These are phyloP conservation scores for Galaxias olidus DNA, from an alignment of 2,797 vertebrate genomes.

Conservation along the genomic window DNA sequence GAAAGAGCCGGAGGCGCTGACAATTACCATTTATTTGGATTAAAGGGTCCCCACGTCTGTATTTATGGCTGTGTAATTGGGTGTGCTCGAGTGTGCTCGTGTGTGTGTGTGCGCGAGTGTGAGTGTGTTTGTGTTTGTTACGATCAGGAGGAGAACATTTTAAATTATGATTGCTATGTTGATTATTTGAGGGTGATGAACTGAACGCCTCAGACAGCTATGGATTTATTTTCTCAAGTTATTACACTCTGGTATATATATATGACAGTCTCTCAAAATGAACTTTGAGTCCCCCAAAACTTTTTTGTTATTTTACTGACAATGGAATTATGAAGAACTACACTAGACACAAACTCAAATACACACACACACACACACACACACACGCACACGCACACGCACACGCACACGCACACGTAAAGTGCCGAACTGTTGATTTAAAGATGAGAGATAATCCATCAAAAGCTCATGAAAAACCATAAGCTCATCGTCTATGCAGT, in stretches of 20 bases:
- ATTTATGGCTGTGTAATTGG: no score
- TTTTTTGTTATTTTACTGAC: not conserved
- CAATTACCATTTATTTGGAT: not conserved
- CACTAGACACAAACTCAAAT: not conserved
- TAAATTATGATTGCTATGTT: slow-evolving; percentile 49
- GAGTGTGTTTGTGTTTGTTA: slow-evolving; percentile 4
- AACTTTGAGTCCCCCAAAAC: not conserved
- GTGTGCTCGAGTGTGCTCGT: not conserved
- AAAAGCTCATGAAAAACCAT: slow-evolving; percentile 21
- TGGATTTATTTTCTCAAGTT: slow-evolving; percentile 37
- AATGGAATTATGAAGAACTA: not conserved
- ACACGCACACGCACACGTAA: not conserved
- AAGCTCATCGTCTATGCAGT: slow-evolving; percentile 17
- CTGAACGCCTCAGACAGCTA: slow-evolving; percentile 27
- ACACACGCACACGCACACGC: not conserved
- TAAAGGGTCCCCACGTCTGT: not conserved
- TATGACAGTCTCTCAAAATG: not conserved
- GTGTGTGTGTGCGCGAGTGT: slow-evolving; percentile 2
- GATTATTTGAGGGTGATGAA: slow-evolving; percentile 41
- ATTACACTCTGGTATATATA: slow-evolving; percentile 18
- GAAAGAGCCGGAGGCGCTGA: not conserved
- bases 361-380: not conserved
- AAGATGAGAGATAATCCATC: slow-evolving; percentile 25
- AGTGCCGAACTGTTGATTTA: slow-evolving; percentile 26
- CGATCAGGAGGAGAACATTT: no score